Evolutionary conservation across 2,113 vertebrate genomes (phyloP).

Genomic region (Laticauda colubrina): DNA sequence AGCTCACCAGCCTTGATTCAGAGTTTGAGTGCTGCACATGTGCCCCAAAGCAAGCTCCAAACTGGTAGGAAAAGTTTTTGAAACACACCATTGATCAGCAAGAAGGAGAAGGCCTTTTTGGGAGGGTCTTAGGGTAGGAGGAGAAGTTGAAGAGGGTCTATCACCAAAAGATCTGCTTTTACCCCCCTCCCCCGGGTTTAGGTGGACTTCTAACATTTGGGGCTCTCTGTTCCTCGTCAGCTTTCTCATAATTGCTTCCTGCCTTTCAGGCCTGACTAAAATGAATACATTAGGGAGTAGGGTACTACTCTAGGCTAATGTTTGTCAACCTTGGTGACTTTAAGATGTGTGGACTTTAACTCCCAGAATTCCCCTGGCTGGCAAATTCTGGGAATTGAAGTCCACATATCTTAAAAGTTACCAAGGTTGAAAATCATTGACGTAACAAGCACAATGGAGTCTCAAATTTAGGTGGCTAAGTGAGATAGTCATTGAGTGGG

Average conservation of each 20-base stretch:
- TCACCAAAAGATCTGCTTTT: background rate
- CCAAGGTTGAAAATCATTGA: background rate
- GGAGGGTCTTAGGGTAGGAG: background rate
- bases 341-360: background rate
- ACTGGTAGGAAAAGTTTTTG: no score
- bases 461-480: no score
- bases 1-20: no score
- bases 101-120: conserved; percentile 12
- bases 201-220: no score
- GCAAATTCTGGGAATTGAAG: background rate
- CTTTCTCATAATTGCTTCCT: background rate
- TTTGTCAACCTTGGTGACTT: background rate
- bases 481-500: no score
- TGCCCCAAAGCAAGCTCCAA: no score
- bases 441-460: no score
- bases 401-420: background rate
- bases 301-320: no score
- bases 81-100: background rate
- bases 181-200: background rate
- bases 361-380: background rate
- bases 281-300: background rate
- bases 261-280: background rate
- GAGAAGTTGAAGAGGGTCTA: background rate
- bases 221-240: background rate
- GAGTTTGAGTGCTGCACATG: no score